Evolutionary conservation across 2,797 vertebrate species (phyloP).

Genomic region (Sebastiscus tertius): DNA sequence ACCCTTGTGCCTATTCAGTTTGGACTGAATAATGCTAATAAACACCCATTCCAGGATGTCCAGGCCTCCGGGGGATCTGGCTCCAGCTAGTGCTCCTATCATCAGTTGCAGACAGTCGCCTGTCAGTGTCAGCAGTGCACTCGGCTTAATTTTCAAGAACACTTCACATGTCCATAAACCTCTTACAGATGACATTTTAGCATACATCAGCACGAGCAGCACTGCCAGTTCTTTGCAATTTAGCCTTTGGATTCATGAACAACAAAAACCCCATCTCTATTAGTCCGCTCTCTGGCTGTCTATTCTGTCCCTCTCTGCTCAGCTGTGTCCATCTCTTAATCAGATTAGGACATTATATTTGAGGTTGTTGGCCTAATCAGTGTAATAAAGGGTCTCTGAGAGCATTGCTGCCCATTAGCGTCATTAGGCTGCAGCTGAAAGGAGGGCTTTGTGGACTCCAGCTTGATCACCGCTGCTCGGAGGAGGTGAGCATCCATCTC

Average conservation of each 20-base stretch:
- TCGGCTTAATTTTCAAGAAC: slow-evolving; percentile 22
- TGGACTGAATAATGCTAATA: background rate
- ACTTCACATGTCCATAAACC: slow-evolving; percentile 26
- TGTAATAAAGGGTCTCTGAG: slow-evolving; percentile 75
- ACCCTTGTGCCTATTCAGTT: background rate
- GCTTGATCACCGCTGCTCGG: slow-evolving; percentile 60
- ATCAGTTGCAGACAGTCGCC: slow-evolving; percentile 14
- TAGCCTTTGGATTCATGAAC: slow-evolving; percentile 10
- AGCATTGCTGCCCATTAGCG: slow-evolving; percentile 73
- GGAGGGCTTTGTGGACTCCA: slow-evolving; percentile 63
- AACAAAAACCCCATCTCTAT: slow-evolving; percentile 37
- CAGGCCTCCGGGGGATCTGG: background rate
- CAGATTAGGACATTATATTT: slow-evolving; percentile 78
- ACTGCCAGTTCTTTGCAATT: slow-evolving; percentile 14
- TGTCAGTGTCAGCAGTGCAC: background rate
- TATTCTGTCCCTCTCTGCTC: slow-evolving; percentile 28
- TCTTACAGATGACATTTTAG: slow-evolving; percentile 43
- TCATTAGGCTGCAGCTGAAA: slow-evolving; percentile 74
- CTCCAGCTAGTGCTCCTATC: background rate
- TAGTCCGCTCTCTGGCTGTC: slow-evolving; percentile 5
- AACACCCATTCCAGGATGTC: background rate
- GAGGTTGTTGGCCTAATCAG: slow-evolving; percentile 76
- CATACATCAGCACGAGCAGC: slow-evolving; percentile 1
- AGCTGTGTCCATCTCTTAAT: slow-evolving; percentile 74
- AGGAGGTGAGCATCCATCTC: slow-evolving; percentile 67